Percentiles rank a stretch among this genome's conserved stretches.
phyloP scores from a whole-genome alignment of 1,140 invertebrate species.

The Solenopsis invicta region DNA sequence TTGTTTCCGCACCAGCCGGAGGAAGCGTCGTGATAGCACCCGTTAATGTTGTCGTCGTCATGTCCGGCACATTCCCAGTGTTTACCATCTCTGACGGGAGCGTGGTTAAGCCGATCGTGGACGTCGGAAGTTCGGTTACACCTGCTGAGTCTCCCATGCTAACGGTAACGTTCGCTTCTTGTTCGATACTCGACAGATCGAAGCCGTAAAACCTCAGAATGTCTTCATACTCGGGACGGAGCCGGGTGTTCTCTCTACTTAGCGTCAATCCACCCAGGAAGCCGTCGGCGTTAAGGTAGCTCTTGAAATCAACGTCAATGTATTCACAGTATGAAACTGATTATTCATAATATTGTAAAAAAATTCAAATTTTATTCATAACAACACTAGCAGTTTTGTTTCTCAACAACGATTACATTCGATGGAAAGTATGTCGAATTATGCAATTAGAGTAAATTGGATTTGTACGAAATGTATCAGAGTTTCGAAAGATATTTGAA shows the following conservation, averaged over 20 bases:
- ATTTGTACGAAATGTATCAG: neutral
- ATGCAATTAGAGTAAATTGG: neutral
- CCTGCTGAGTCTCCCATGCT: neutral
- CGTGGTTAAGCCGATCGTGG: slow-evolving; percentile 18
- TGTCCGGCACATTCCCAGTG: slow-evolving; percentile 5
- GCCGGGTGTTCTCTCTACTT: slow-evolving; percentile 91
- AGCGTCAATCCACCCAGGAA: slow-evolving; percentile 92
- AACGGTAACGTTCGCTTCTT: slow-evolving; percentile 60
- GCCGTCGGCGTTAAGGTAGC: slow-evolving; percentile 93
- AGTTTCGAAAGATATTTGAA: neutral
- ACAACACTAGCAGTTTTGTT: neutral
- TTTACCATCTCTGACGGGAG: slow-evolving; percentile 27
- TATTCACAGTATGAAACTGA: neutral
- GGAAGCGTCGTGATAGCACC: neutral
- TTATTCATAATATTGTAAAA: neutral
- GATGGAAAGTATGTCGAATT: neutral
- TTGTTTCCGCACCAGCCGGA: neutral
- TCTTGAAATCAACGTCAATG: slow-evolving; percentile 85
- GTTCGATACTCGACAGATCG: slow-evolving; percentile 84
- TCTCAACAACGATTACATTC: neutral
- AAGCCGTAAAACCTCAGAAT: slow-evolving; percentile 93
- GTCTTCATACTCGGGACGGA: slow-evolving; percentile 90
- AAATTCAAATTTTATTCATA: slow-evolving; percentile 1
- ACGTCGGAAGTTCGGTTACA: slow-evolving; percentile 27
- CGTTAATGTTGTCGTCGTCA: slow-evolving; percentile 19